Conservation (phyloP, 2,113 vertebrate genomes). For the Columbina picui region DNA sequence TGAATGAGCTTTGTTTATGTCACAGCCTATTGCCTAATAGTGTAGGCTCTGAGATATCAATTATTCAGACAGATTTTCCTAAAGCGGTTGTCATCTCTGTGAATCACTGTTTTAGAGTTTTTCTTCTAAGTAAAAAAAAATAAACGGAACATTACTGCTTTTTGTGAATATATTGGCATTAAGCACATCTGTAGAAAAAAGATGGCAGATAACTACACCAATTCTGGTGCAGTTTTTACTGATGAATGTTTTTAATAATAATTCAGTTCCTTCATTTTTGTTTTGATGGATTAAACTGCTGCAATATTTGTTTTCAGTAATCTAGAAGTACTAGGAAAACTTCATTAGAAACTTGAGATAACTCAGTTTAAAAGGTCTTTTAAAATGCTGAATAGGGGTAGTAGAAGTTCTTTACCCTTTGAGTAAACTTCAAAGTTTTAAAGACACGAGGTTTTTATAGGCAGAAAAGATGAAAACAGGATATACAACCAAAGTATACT, state of each 20-base stretch:
- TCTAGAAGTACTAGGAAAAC: neutral
- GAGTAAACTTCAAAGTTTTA: neutral
- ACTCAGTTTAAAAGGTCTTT: neutral
- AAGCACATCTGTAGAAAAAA: neutral
- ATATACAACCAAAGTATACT: neutral
- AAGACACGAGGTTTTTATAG: neutral
- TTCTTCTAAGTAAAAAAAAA: neutral
- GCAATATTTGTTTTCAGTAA: neutral
- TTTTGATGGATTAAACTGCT: neutral
- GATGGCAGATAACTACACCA: neutral
- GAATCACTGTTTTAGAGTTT: neutral
- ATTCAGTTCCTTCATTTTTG: neutral
- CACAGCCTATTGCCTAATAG: neutral
- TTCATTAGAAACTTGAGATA: neutral
- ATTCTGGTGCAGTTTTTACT: neutral
- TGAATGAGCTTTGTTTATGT: neutral
- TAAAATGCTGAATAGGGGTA: neutral
- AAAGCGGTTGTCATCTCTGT: neutral
- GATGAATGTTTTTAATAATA: neutral
- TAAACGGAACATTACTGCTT: neutral
- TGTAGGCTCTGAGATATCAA: neutral
- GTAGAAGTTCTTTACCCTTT: neutral
- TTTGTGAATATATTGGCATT: neutral
- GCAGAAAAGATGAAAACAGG: neutral
- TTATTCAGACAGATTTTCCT: neutral